A percentile compares a stretch with the other conserved stretches of the same genome.
Conservation (phyloP, 2,113 vertebrate genomes). For the Varanus salvator region DNA sequence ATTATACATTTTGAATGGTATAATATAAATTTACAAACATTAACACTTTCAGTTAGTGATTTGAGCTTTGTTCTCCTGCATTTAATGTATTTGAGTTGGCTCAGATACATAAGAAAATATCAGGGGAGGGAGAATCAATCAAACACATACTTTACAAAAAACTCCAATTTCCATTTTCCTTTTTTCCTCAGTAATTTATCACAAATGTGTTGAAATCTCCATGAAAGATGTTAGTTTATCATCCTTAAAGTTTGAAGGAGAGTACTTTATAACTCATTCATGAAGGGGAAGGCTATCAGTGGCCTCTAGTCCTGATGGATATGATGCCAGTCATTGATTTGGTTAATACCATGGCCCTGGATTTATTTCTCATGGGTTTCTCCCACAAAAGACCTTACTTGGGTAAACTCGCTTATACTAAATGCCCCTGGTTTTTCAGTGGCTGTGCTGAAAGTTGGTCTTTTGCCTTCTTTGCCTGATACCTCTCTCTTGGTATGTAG, state of each 20-base stretch:
- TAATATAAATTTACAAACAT: neutral
- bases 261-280: neutral
- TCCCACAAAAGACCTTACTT: neutral
- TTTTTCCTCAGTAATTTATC: slow-evolving; percentile 36
- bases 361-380: neutral
- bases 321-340: neutral
- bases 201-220: neutral
- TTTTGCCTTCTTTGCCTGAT: neutral
- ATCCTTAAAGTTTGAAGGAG: too few species aligned
- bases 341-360: neutral
- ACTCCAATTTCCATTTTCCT: slow-evolving; percentile 26
- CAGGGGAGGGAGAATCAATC: slow-evolving; percentile 35
- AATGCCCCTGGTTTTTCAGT: neutral
- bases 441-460: neutral
- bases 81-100: slow-evolving; percentile 20
- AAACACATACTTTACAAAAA: slow-evolving; percentile 11
- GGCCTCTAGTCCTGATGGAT: too few species aligned
- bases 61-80: neutral
- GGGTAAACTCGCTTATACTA: neutral
- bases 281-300: too few species aligned
- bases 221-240: neutral
- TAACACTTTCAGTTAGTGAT: neutral
- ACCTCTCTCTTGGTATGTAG: neutral
- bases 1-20: neutral
- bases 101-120: slow-evolving; percentile 18